phyloP scores from a whole-genome alignment of 1,140 invertebrate species.

The Apolygus lucorum region DNA sequence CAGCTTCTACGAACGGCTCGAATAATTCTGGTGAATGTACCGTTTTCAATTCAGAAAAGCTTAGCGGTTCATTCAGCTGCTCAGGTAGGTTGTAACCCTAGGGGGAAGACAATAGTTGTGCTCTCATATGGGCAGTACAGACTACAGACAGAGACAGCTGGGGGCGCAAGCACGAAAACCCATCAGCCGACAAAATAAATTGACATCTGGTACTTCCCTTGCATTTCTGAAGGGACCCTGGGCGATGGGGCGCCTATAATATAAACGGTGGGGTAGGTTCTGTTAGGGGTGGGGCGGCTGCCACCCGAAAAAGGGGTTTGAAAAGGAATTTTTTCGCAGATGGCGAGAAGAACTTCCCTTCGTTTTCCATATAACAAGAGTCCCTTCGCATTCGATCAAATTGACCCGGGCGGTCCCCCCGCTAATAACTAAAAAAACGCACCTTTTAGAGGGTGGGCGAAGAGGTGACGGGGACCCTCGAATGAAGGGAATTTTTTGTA shows the following conservation, averaged over 20 bases:
- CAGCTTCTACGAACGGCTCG: no score
- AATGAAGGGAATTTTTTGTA: no score
- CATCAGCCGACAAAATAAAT: conserved; percentile 10
- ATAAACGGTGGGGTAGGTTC: conserved; percentile 7
- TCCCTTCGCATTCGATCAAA: neutral
- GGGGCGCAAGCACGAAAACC: neutral
- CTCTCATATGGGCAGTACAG: no score
- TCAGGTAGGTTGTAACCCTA: no score
- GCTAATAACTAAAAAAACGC: neutral
- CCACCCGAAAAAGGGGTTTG: neutral
- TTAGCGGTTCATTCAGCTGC: no score
- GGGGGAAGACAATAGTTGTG: no score
- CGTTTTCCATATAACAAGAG: neutral
- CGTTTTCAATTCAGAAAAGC: no score
- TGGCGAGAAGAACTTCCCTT: neutral
- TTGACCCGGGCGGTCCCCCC: neutral
- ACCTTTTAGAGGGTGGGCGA: neutral
- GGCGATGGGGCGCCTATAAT: neutral
- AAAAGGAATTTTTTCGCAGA: conserved; percentile 9
- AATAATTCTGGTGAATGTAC: no score
- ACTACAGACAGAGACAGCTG: neutral
- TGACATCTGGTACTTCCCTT: conserved; percentile 8
- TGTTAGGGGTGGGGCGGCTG: neutral
- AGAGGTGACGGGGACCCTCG: neutral
- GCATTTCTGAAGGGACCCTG: neutral